Conservation (phyloP, 2,888 invertebrate genomes). For the Limnephilus rhombicus region DNA sequence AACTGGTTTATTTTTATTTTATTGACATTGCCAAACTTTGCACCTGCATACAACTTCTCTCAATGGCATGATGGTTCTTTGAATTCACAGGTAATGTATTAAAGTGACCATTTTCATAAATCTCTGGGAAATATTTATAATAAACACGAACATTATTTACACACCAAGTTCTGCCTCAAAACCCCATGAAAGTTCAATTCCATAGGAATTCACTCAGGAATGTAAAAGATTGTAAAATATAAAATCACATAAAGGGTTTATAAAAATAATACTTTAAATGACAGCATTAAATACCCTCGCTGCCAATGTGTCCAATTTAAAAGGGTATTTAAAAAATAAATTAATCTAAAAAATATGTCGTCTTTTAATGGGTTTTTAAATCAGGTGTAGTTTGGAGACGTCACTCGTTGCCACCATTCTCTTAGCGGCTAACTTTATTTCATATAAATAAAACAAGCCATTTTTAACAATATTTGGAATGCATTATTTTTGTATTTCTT, state of each 20-base stretch:
- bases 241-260: neutral
- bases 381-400: neutral
- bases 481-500: conserved; percentile 22
- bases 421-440: neutral
- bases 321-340: neutral
- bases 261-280: neutral
- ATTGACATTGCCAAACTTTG: conserved; percentile 51
- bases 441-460: neutral
- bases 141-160: neutral
- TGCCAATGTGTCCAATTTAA: conserved; percentile 1
- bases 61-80: neutral
- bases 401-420: neutral
- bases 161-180: neutral
- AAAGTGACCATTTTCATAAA: neutral
- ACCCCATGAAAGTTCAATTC: neutral
- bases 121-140: neutral
- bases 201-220: neutral
- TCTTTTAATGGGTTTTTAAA: neutral
- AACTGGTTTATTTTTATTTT: conserved; percentile 52
- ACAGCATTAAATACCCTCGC: neutral
- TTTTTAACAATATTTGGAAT: conserved; percentile 37
- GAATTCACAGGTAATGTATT: neutral
- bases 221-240: conserved; percentile 1
- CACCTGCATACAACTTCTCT: conserved; percentile 41
- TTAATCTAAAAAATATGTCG: neutral